Base-by-base conservation (phyloP, 2,113 vertebrate genomes). In the Amphiprion ocellaris region DNA sequence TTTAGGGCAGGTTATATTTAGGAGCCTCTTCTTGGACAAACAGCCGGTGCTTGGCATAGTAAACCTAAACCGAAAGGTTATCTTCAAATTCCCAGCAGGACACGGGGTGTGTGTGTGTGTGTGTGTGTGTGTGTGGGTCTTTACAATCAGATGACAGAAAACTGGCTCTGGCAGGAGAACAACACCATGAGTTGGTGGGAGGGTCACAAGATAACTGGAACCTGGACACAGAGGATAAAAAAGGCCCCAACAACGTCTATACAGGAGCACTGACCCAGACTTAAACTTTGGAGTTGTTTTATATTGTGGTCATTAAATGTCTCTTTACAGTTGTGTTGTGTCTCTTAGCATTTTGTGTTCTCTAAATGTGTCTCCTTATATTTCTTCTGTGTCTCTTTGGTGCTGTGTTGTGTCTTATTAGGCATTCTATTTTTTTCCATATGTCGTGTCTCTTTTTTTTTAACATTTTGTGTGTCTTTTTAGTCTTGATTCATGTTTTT, bases 1-100 rank as follows among this genome's bases (percentile, higher is more conserved):
- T 91, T 33, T 81, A 58, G 86, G 33, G 28, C 77, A 14, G 74
- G 86, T 87, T 94, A 94, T 92, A 90, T 92, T 92, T 94, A 92
- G 93, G 85, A 47, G 30, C 17, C 41, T 56, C 70, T 61, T 58
- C 74, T 61, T 74, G 69, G 65, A 88, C 66, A 79, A 77, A 76
- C 83, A 87, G 69, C 79, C 63, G 33, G 65, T 21, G 68, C 80
- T 78, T 47, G 56, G 56, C 61, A 28, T 17, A 55, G 44, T 66
- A 47, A 68, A 66, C 56, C 69, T 19, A 33, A 69, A 77, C 61
- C 53, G 16, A 69, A 87, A 69, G 59, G 79, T 74, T 77, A 74
- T 63, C 59, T 58, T 44, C 44, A 56, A 30, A 65, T 23, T 64
- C 50, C 44, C 30, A 19, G 17, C 28, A 15, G 19, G 61, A 60